Evolutionary conservation across 1,140 invertebrate genomes (phyloP), one percentile per base, ranked within the genome.

Genomic region (Aphidius gifuensis): DNA sequence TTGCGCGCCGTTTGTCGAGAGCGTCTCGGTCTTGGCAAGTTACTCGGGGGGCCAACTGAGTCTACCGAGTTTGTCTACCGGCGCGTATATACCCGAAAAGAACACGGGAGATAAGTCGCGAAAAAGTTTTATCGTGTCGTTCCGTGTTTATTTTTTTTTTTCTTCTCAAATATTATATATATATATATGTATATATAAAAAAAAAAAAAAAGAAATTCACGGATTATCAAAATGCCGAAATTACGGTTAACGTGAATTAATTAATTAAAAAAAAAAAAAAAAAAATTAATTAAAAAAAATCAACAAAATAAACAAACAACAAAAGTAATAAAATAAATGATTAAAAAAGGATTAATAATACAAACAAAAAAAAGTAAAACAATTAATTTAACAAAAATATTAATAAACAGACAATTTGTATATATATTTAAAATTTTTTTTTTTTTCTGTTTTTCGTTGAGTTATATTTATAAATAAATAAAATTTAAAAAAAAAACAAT

Each of bases 31-130:
- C 74, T 74, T 72, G 73, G 73, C 75, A 68, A 72, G 68, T 74
- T 73, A 72, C 73, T 71, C 73, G 74, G 72, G 73, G 70, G 70
- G 71, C 71, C 70, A 72, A 73, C 71, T 72, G 74, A 76, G 74
- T 74, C 74, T 74, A 74, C 74, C 76, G 76, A 78, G 77, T 77
- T 78, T 76, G 75, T 77, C 76, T 76, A 76, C 75, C 75, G 77
- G 76, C 72, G 75, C 74, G 76, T 71, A 72, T 32, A 32, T 76
- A 77, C 53, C 73, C 73, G 23, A 72, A 73, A 74, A 78, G 74
- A 73, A 74, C 73, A 32, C 23, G 68, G 72, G 68, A 68, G 74
- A 75, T 71, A 71, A 75, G 59, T 65, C 64, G 59, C 59, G 64
- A 58, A 49, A 32, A 32, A 32, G 23, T 32, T 32, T 32, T 32